Evolutionary conservation across 2,888 invertebrate species (phyloP).

Genomic region (Chaetogeoica ovagalla): DNA sequence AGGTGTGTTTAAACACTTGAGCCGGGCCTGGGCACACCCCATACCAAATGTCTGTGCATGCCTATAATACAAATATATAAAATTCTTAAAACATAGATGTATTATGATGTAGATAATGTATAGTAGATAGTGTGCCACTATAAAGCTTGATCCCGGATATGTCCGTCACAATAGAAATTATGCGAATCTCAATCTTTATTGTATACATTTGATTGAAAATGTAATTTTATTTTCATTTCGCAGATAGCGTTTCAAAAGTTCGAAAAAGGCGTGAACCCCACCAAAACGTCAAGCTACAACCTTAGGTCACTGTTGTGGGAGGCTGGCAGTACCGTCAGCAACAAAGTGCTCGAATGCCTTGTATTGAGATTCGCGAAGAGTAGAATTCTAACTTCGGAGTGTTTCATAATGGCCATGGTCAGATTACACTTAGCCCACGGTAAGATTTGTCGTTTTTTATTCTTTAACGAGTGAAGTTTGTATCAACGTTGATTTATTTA

Average conservation of each 20-base stretch:
- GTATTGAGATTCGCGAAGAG: slow-evolving; percentile 70
- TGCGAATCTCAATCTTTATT: too few species aligned
- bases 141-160: too few species aligned
- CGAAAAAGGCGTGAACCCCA: slow-evolving; percentile 63
- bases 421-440: slow-evolving; percentile 69
- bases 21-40: too few species aligned
- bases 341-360: slow-evolving; percentile 75
- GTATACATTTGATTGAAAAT: not conserved
- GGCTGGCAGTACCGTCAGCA: slow-evolving; percentile 71
- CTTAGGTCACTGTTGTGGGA: slow-evolving; percentile 70
- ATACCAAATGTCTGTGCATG: too few species aligned
- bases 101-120: too few species aligned
- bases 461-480: not conserved
- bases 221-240: slow-evolving; percentile 44
- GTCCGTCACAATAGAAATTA: too few species aligned
- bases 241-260: slow-evolving; percentile 68
- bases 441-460: slow-evolving; percentile 58
- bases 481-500: slow-evolving; percentile 40
- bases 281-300: slow-evolving; percentile 68
- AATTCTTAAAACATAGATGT: too few species aligned
- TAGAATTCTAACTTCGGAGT: slow-evolving; percentile 65
- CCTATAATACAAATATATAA: too few species aligned
- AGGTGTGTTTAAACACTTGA: too few species aligned
- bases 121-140: too few species aligned
- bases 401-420: slow-evolving; percentile 69